A percentile compares a stretch with the other conserved stretches of the same genome.
phyloP scores from a whole-genome alignment of 1,140 invertebrate genomes.

The Portunus trituberculatus region DNA sequence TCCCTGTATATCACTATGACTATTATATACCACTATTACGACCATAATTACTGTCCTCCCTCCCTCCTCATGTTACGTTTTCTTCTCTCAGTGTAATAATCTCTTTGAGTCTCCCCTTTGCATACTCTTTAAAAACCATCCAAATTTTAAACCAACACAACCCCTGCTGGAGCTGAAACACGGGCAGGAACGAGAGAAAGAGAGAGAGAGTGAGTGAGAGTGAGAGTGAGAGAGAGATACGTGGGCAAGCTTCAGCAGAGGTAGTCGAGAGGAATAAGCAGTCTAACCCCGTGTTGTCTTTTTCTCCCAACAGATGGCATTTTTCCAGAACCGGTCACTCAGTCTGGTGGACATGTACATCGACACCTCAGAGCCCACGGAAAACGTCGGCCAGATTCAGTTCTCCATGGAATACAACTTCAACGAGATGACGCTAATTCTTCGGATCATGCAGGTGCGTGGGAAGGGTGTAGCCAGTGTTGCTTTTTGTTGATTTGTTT shows the following conservation, averaged over 20 bases:
- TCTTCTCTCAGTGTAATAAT: not conserved
- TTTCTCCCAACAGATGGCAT: conserved; percentile 82
- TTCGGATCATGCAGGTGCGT: conserved; percentile 93
- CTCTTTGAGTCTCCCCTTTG: not conserved
- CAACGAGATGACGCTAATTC: conserved; percentile 94
- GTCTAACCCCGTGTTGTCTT: not conserved
- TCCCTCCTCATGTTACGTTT: not conserved
- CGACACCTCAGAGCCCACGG: conserved; percentile 93
- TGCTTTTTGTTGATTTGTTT: too few species aligned
- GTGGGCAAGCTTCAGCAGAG: not conserved
- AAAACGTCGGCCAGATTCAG: conserved; percentile 96
- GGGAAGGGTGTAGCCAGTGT: not conserved
- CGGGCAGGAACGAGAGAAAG: conserved; percentile 25
- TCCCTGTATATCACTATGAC: not conserved
- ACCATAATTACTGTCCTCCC: not conserved
- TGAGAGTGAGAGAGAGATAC: not conserved
- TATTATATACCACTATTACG: not conserved
- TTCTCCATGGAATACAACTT: conserved; percentile 97
- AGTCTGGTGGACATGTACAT: conserved; percentile 97
- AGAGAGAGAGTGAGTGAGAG: conserved; percentile 48
- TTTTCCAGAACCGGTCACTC: conserved; percentile 92
- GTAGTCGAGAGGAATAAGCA: not conserved
- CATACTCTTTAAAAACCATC: not conserved
- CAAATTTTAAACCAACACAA: not conserved
- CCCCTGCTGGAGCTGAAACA: not conserved